These are phyloP conservation scores for Epinotia brunnichana DNA, from an alignment of 2,888 invertebrate genomes.

Conservation along the genomic window DNA sequence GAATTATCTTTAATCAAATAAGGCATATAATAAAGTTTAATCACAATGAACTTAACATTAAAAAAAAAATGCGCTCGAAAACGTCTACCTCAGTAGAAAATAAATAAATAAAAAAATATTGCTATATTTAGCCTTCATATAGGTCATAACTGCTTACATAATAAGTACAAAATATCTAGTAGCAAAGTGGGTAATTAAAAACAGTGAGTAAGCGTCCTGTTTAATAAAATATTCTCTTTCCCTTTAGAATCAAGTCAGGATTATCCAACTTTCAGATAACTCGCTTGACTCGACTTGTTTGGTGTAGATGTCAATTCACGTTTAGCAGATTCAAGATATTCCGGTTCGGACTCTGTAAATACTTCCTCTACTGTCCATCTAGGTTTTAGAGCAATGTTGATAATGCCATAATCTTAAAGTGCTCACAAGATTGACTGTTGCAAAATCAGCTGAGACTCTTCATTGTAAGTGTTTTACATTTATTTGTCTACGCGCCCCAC, in stretches of 20 bases:
- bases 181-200: too few species aligned
- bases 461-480: background rate
- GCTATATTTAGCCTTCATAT: too few species aligned
- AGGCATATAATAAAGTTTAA: background rate
- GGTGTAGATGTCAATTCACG: background rate
- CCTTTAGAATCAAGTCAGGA: background rate
- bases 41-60: background rate
- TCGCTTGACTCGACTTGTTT: background rate
- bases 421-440: background rate
- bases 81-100: background rate
- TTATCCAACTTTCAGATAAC: background rate
- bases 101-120: too few species aligned
- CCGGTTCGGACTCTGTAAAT: background rate
- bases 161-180: too few species aligned
- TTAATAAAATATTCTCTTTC: too few species aligned
- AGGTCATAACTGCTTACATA: too few species aligned
- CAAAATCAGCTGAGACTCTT: conserved; percentile 1
- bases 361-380: background rate
- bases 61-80: background rate
- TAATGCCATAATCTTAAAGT: background rate
- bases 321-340: background rate
- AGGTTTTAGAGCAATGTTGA: background rate
- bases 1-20: background rate
- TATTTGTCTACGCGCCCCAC: too few species aligned
- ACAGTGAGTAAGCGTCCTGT: too few species aligned